Evolutionary conservation across 2,797 vertebrate species (phyloP).

Genomic region (Heliangelus exortis): DNA sequence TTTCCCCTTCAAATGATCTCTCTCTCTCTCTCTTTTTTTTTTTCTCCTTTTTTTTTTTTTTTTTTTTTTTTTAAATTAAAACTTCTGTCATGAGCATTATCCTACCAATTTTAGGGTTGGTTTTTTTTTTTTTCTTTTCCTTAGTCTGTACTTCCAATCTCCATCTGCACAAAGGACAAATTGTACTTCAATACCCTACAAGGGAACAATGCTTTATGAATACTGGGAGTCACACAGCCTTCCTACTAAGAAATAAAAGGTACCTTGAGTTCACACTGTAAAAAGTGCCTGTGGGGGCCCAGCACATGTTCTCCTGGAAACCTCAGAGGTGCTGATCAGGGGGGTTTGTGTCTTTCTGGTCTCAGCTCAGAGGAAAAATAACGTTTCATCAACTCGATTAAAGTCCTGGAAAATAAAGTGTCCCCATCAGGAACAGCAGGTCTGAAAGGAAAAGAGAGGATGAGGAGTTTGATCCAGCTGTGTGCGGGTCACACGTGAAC

Average conservation of each 20-base stretch:
- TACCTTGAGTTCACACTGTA: not conserved
- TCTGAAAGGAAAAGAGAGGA: not conserved
- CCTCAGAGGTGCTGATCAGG: not conserved
- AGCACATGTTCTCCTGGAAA: not conserved
- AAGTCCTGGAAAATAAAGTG: not conserved
- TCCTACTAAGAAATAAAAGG: not conserved
- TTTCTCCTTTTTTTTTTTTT: not conserved
- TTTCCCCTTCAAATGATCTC: slow-evolving; percentile 1
- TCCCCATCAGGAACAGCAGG: not conserved
- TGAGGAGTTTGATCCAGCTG: not conserved
- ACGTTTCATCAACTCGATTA: not conserved
- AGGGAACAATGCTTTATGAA: not conserved
- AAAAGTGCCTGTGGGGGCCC: not conserved
- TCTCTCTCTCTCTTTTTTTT: not conserved
- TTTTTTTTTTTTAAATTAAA: not conserved
- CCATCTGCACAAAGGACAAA: not conserved
- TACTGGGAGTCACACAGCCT: not conserved
- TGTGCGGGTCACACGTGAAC: not conserved
- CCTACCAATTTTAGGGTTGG: not conserved
- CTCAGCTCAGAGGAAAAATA: not conserved
- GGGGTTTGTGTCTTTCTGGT: not conserved
- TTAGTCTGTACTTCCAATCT: not conserved
- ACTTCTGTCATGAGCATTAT: not conserved
- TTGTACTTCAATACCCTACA: not conserved
- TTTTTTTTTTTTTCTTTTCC: not conserved